phyloP scores from a whole-genome alignment of 2,797 vertebrate genomes.

The Silurus lanzhouensis region DNA sequence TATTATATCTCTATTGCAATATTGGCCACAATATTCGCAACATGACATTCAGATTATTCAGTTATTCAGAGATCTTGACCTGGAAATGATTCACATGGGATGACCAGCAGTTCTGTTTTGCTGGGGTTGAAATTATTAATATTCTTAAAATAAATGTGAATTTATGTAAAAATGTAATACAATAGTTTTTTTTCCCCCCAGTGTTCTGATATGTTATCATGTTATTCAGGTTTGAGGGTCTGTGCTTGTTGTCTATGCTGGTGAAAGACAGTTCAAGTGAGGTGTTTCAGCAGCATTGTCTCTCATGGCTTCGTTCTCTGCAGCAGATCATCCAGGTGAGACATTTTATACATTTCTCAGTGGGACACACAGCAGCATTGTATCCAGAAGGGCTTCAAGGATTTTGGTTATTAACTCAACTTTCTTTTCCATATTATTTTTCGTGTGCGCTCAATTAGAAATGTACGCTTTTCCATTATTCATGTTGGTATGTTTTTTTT shows the following conservation, averaged over 20 bases:
- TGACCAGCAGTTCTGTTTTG: too few relatives aligned
- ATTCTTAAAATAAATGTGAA: too few relatives aligned
- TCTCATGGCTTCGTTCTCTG: constrained; percentile 86
- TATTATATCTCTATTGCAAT: too few relatives aligned
- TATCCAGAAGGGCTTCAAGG: background rate
- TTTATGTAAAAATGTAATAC: too few relatives aligned
- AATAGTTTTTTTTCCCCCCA: too few relatives aligned
- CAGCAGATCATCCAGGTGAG: constrained; percentile 89
- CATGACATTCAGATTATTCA: too few relatives aligned
- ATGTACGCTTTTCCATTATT: background rate
- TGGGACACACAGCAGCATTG: background rate
- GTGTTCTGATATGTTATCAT: background rate
- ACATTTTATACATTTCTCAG: background rate
- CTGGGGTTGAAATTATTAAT: too few relatives aligned
- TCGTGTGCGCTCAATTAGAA: background rate
- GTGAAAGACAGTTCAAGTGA: constrained; percentile 87
- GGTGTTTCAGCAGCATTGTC: constrained; percentile 85
- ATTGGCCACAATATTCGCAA: too few relatives aligned
- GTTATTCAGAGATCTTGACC: too few relatives aligned
- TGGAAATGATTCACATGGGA: too few relatives aligned
- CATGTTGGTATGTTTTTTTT: background rate
- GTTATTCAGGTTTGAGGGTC: constrained; percentile 81
- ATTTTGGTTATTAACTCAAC: background rate
- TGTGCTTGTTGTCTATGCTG: constrained; percentile 85
- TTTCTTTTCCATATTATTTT: background rate